phyloP scores from a whole-genome alignment of 2,113 vertebrate species.

The Prunella fulvescens region DNA sequence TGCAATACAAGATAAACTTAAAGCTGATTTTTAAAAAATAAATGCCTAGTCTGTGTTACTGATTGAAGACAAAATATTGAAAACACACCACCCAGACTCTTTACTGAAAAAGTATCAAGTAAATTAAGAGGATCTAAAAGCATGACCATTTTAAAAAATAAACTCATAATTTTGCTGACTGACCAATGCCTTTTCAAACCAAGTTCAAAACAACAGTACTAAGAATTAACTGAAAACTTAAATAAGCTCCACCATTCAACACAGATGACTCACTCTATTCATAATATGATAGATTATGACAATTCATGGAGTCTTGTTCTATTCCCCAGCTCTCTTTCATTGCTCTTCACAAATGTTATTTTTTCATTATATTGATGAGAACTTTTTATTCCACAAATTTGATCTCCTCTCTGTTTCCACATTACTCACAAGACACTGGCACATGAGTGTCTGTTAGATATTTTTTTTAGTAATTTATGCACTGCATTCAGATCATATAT shows the following conservation, averaged over 20 bases:
- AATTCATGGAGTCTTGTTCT: neutral
- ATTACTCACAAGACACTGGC: neutral
- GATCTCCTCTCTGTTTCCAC: neutral
- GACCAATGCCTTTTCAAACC: neutral
- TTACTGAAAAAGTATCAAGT: neutral
- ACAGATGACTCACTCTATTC: neutral
- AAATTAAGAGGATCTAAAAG: neutral
- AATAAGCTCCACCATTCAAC: neutral
- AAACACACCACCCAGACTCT: neutral
- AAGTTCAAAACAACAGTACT: neutral
- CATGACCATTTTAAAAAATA: neutral
- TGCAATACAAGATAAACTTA: neutral
- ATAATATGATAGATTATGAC: neutral
- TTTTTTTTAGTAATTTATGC: neutral
- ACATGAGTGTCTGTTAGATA: neutral
- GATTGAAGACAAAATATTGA: neutral
- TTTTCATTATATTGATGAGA: neutral
- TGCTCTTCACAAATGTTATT: neutral
- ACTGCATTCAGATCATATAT: neutral
- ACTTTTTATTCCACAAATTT: neutral
- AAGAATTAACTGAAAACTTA: neutral
- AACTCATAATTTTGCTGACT: neutral
- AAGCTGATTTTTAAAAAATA: neutral
- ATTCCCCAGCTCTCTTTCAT: neutral
- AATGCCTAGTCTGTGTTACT: neutral